Conservation (phyloP, 2,113 vertebrate genomes). For the Vulpes lagopus region DNA sequence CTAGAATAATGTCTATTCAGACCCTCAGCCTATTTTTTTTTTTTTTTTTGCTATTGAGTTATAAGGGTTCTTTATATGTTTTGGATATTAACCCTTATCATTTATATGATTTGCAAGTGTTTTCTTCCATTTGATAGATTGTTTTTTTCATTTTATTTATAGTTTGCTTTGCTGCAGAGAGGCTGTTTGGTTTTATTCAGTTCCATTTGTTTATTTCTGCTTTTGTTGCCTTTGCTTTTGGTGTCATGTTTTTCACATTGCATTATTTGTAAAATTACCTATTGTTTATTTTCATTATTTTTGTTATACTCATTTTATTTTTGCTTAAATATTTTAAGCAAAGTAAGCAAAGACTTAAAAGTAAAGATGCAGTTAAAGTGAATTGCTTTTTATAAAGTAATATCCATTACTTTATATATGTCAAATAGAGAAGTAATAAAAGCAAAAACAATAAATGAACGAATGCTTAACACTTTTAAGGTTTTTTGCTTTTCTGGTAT, state of each 20-base stretch:
- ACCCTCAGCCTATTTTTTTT: background rate
- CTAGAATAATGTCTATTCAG: background rate
- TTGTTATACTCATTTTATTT: background rate
- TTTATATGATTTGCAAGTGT: background rate
- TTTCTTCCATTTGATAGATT: background rate
- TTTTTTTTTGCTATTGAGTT: background rate
- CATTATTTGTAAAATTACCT: background rate
- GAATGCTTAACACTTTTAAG: background rate
- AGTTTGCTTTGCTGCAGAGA: background rate
- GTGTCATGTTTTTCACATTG: background rate
- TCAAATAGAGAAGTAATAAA: background rate
- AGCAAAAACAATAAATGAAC: background rate
- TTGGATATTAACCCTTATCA: background rate
- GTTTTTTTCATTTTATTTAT: background rate
- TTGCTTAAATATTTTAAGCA: constrained; percentile 3
- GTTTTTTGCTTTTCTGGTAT: background rate
- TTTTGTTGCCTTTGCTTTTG: background rate
- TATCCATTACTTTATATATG: background rate
- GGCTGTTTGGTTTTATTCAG: background rate
- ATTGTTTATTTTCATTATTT: background rate
- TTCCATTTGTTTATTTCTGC: background rate
- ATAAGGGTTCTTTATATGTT: background rate
- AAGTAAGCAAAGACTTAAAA: background rate
- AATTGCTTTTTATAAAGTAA: background rate
- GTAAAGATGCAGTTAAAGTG: background rate